These are phyloP conservation scores for Pterobdella sp. DNA, from an alignment of 2,888 invertebrate species.

Conservation along the genomic window DNA sequence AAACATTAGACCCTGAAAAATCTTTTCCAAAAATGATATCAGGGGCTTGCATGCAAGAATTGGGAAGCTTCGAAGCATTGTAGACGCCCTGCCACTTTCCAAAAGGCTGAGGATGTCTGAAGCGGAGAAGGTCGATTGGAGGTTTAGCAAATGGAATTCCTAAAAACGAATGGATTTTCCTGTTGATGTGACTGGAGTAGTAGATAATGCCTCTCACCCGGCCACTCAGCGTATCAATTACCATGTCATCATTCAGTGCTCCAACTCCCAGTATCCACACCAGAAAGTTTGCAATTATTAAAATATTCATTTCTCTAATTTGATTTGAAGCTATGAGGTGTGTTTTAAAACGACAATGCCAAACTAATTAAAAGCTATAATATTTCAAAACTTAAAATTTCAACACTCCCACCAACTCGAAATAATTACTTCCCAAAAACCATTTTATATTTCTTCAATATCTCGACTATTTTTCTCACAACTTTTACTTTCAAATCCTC, in stretches of 20 bases:
- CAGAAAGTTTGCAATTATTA: background rate
- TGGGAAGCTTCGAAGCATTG: constrained; percentile 58
- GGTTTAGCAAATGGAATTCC: constrained; percentile 50
- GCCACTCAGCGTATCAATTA: constrained; percentile 35
- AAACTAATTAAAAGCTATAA: too few relatives aligned
- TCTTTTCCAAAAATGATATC: constrained; percentile 34
- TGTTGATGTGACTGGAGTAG: constrained; percentile 32
- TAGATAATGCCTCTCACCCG: constrained; percentile 35
- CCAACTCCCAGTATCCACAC: background rate
- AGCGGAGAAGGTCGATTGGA: constrained; percentile 59
- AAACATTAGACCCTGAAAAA: constrained; percentile 34
- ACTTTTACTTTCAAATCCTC: too few relatives aligned
- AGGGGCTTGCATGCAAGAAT: constrained; percentile 38
- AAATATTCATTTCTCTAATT: background rate
- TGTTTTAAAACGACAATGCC: too few relatives aligned
- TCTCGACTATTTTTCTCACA: too few relatives aligned
- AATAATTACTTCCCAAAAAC: too few relatives aligned
- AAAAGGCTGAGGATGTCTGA: constrained; percentile 44
- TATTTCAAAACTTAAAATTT: too few relatives aligned
- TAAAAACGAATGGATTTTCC: constrained; percentile 43
- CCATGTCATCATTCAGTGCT: constrained; percentile 32
- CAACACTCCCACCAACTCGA: too few relatives aligned
- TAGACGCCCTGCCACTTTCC: constrained; percentile 57
- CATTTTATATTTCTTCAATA: too few relatives aligned
- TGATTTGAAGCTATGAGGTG: background rate